phyloP scores from a whole-genome alignment of 2,113 vertebrate species.

The Leptobrachium ailaonicum region DNA sequence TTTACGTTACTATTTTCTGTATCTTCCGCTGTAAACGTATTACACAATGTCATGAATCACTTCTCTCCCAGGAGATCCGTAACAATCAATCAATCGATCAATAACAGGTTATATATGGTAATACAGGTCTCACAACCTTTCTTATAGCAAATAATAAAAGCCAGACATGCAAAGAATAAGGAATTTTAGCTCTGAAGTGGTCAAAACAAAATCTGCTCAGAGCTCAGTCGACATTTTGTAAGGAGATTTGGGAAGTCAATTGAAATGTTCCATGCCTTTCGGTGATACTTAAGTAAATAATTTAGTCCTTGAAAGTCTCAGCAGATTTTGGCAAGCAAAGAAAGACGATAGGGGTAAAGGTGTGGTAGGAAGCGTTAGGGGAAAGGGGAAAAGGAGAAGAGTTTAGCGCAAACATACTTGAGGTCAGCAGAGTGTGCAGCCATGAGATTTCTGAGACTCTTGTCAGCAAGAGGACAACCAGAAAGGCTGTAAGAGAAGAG shows the following conservation, averaged over 20 bases:
- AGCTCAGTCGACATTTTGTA: background rate
- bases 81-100: background rate
- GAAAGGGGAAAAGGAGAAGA: constrained; percentile 54
- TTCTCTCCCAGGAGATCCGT: too few relatives aligned
- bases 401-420: constrained; percentile 94
- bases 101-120: background rate
- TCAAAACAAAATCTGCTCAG: constrained; percentile 35
- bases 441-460: constrained; percentile 99
- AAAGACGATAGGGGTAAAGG: background rate
- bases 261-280: background rate
- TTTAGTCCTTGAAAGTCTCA: constrained; percentile 1
- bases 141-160: constrained; percentile 10
- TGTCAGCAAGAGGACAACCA: constrained; percentile 99
- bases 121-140: constrained; percentile 1
- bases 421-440: constrained; percentile 99
- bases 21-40: too few relatives aligned
- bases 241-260: background rate
- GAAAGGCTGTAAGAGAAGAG: constrained; percentile 95
- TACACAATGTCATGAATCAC: too few relatives aligned
- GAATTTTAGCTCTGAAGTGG: constrained; percentile 12
- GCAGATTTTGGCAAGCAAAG: constrained; percentile 41
- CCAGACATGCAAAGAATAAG: constrained; percentile 1
- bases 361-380: background rate
- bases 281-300: background rate
- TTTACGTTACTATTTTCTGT: too few relatives aligned